A percentile compares a stretch with the other conserved stretches of the same genome.
These are phyloP conservation scores for Chalcosyrphus nemorum DNA, from an alignment of 2,888 invertebrate genomes.

Conservation along the genomic window DNA sequence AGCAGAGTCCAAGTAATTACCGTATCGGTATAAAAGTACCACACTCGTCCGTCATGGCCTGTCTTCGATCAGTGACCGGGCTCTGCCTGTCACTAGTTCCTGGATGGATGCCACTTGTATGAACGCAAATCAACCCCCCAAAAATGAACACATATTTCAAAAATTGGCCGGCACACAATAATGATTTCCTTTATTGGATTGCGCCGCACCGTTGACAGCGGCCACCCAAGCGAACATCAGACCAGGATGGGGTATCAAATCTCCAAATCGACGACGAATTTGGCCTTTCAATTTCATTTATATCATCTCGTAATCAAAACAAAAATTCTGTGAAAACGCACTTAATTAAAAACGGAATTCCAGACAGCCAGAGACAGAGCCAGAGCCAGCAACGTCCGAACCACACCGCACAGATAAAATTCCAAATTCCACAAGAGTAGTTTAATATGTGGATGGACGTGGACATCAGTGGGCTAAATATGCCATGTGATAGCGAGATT, in stretches of 20 bases:
- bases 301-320: conserved; percentile 71
- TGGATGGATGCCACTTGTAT: not conserved
- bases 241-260: conserved; percentile 61
- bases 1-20: conserved; percentile 51
- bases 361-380: conserved; percentile 59
- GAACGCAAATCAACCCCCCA: conserved; percentile 47
- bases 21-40: conserved; percentile 67
- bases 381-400: conserved; percentile 29
- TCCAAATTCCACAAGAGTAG: conserved; percentile 56
- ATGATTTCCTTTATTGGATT: conserved; percentile 71
- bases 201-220: conserved; percentile 67
- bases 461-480: conserved; percentile 73
- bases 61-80: conserved; percentile 11
- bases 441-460: conserved; percentile 2
- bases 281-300: conserved; percentile 73
- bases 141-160: conserved; percentile 47
- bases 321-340: conserved; percentile 73
- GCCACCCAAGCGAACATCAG: conserved; percentile 57
- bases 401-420: conserved; percentile 50
- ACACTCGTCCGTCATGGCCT: conserved; percentile 60
- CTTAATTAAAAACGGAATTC: conserved; percentile 73
- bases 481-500: conserved; percentile 73
- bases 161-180: conserved; percentile 42
- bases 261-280: conserved; percentile 63
- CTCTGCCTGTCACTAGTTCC: conserved; percentile 35